Percentiles rank a stretch among this genome's conserved stretches.
Evolutionary conservation across 1,140 invertebrate species (phyloP).

Genomic region (Pinna nobilis): DNA sequence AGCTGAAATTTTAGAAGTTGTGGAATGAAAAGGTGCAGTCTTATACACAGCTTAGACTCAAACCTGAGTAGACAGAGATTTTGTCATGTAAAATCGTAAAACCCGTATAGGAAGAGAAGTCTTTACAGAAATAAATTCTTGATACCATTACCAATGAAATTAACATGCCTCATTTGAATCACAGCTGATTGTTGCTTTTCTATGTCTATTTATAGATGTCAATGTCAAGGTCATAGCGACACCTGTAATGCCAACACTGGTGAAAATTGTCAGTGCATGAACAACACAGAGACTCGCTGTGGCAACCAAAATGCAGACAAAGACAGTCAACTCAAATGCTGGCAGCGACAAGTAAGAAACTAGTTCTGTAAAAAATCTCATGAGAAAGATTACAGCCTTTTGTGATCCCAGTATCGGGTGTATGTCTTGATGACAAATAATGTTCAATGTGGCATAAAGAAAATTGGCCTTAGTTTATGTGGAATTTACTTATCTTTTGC

Average conservation of each 20-base stretch:
- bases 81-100: no score
- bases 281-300: constrained; percentile 91
- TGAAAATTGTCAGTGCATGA: constrained; percentile 93
- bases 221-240: constrained; percentile 96
- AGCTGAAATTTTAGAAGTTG: no score
- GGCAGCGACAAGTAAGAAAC: constrained; percentile 80
- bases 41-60: no score
- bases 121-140: no score
- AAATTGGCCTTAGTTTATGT: background rate
- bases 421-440: background rate
- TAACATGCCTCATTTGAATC: background rate
- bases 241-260: constrained; percentile 93
- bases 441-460: background rate
- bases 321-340: constrained; percentile 82
- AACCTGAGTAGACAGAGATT: no score
- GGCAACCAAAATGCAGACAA: constrained; percentile 77
- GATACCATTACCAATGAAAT: background rate
- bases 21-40: no score
- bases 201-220: constrained; percentile 80
- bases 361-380: background rate
- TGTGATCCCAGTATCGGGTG: background rate
- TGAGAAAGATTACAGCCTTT: background rate
- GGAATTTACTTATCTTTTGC: no score
- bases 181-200: constrained; percentile 1
- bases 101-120: no score